A percentile compares a stretch with the other conserved stretches of the same genome.
phyloP scores from a whole-genome alignment of 1,140 invertebrate genomes.

The Cydia pomonella region DNA sequence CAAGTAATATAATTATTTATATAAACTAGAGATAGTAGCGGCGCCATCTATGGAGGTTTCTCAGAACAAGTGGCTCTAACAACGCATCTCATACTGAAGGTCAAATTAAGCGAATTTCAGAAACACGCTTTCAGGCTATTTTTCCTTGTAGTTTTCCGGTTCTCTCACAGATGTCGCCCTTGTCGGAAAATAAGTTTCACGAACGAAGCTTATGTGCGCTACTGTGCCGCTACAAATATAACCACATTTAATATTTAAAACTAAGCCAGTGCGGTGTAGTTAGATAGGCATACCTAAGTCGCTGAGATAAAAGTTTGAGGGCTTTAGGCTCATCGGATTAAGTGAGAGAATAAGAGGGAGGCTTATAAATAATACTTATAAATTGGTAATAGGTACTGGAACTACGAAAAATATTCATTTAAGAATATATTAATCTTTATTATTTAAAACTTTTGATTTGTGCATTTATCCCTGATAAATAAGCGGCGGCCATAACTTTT shows the following conservation, averaged over 20 bases:
- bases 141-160: neutral
- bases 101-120: neutral
- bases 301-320: too few relatives aligned
- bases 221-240: neutral
- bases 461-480: too few relatives aligned
- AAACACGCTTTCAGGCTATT: neutral
- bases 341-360: too few relatives aligned
- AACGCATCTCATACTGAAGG: neutral
- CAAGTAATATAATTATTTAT: too few relatives aligned
- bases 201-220: neutral
- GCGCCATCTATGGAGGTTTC: neutral
- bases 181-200: neutral
- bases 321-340: too few relatives aligned
- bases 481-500: too few relatives aligned
- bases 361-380: too few relatives aligned
- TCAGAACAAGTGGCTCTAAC: neutral
- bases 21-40: too few relatives aligned
- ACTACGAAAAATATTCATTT: too few relatives aligned
- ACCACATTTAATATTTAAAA: neutral
- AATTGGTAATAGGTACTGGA: too few relatives aligned
- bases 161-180: conserved; percentile 12
- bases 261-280: neutral
- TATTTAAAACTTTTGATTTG: too few relatives aligned
- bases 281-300: neutral
- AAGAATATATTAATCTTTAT: too few relatives aligned